Evolutionary conservation across 2,888 invertebrate genomes (phyloP), one percentile per base, ranked within the genome.

Genomic region (Hypercompe scribonia): DNA sequence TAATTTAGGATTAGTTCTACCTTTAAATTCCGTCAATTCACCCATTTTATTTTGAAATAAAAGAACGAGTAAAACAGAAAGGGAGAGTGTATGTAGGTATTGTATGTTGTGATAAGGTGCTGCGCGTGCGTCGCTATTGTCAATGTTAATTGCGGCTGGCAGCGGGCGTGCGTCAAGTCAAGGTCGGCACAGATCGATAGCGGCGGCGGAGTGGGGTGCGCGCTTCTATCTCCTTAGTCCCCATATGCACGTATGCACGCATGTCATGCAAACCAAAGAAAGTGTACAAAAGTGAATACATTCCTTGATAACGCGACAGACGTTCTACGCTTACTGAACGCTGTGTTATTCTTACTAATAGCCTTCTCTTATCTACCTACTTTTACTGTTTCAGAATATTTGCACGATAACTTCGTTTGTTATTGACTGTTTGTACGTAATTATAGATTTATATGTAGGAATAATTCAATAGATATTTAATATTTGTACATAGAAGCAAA

Each of bases 251-350:
- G 86, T 86, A 88, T 90, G 90, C 90, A 90, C 86, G 84, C 88
- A 88, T 87, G 87, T 90, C 85, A 90, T 86, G 84, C 86, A 86
- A 78, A 86, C 83, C 82, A 88, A 93, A 88, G 93, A 95, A 95
- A 95, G 94, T 93, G 88, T 89, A 93, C 81, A 94, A 95, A 95
- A 95, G 95, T 93, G 89, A 90, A 89, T 88, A 91, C 90, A 94
- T 95, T 94, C 93, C 89, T 90, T 87, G 84, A 88, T 90, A 90
- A 88, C 87, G 84, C 84, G 83, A 86, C 84, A 82, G 83, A 85
- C 82, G 81, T 83, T 87, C 78, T 84, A 85, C 87, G 87, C 87
- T 89, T 84, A 75, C 79, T 85, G 86, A 88, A 82, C 84, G 78
- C 86, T 86, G 80, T 81, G 82, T 86, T 84, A 85, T 84, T 85